Evolutionary conservation across 2,797 vertebrate species (phyloP).

Genomic region (Xiphophorus birchmanni): DNA sequence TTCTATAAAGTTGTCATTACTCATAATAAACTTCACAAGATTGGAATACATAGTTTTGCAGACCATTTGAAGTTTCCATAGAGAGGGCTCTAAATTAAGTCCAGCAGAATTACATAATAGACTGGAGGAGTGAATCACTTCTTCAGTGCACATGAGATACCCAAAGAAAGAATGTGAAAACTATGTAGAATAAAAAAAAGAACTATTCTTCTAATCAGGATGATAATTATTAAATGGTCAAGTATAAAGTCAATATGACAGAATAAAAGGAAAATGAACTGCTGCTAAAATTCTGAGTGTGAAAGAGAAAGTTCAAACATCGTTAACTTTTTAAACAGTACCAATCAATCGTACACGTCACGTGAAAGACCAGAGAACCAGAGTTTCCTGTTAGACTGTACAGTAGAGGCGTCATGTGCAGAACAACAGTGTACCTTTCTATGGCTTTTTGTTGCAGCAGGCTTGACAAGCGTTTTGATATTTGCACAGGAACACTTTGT

Average conservation of each 20-base stretch:
- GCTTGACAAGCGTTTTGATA: background rate
- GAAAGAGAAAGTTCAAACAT: constrained; percentile 10
- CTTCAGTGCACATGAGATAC: constrained; percentile 10
- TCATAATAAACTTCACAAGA: constrained; percentile 5
- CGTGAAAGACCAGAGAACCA: background rate
- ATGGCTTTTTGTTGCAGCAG: background rate
- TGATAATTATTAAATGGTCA: background rate
- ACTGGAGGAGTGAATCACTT: constrained; percentile 42
- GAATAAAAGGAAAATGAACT: background rate
- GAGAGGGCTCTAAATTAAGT: constrained; percentile 17
- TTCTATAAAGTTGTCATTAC: constrained; percentile 1
- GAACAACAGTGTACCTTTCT: background rate
- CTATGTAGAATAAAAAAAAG: background rate
- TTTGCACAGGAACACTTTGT: constrained; percentile 16
- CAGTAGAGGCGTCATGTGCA: background rate
- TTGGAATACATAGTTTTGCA: constrained; percentile 37
- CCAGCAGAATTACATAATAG: constrained; percentile 62
- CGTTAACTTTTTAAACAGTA: constrained; percentile 8
- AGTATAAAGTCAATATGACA: background rate
- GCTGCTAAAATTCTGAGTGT: constrained; percentile 2
- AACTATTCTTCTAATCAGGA: background rate
- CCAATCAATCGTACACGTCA: background rate
- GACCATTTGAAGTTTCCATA: constrained; percentile 32
- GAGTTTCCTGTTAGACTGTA: background rate
- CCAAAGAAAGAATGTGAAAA: constrained; percentile 8